Percentiles rank a stretch among this genome's conserved stretches.
Conservation (phyloP, 2,888 invertebrate genomes). For the Drosophila fungiperda region DNA sequence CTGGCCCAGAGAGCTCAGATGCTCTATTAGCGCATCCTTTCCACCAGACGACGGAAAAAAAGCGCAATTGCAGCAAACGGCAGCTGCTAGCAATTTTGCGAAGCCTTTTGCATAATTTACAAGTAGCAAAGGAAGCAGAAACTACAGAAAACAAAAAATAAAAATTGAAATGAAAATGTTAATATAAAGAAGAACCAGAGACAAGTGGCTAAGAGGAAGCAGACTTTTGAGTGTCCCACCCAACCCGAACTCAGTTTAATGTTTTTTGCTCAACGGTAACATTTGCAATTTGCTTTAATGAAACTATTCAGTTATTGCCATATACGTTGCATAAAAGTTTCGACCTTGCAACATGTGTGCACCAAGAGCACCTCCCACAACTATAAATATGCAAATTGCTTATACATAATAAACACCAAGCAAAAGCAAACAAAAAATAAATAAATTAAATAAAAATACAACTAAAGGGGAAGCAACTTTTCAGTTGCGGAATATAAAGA, state of each 20-base stretch:
- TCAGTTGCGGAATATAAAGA: slow-evolving; percentile 11
- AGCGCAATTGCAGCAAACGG: slow-evolving; percentile 43
- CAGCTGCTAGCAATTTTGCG: slow-evolving; percentile 71
- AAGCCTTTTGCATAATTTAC: slow-evolving; percentile 81
- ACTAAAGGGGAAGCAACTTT: slow-evolving; percentile 10
- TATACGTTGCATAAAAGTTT: slow-evolving; percentile 21
- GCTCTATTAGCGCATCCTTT: slow-evolving; percentile 52
- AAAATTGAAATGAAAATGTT: slow-evolving; percentile 11
- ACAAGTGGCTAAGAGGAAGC: slow-evolving; percentile 30
- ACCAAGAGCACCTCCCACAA: slow-evolving; percentile 4
- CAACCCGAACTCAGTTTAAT: slow-evolving; percentile 48
- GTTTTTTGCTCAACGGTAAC: slow-evolving; percentile 55
- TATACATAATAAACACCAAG: slow-evolving; percentile 62
- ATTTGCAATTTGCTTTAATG: slow-evolving; percentile 68
- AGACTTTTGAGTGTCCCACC: slow-evolving; percentile 2
- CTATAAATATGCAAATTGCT: slow-evolving; percentile 69
- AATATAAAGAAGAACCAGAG: slow-evolving; percentile 34
- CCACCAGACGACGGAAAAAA: slow-evolving; percentile 27
- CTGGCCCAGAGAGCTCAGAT: slow-evolving; percentile 24
- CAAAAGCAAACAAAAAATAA: slow-evolving; percentile 32
- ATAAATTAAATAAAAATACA: slow-evolving; percentile 13
- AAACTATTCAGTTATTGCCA: slow-evolving; percentile 72
- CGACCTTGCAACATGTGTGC: slow-evolving; percentile 13
- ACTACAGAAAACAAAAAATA: slow-evolving; percentile 9
- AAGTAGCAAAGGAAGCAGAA: slow-evolving; percentile 63